A percentile compares a stretch with the other conserved stretches of the same genome.
Evolutionary conservation across 2,797 vertebrate species (phyloP).

Genomic region (Merluccius polli): DNA sequence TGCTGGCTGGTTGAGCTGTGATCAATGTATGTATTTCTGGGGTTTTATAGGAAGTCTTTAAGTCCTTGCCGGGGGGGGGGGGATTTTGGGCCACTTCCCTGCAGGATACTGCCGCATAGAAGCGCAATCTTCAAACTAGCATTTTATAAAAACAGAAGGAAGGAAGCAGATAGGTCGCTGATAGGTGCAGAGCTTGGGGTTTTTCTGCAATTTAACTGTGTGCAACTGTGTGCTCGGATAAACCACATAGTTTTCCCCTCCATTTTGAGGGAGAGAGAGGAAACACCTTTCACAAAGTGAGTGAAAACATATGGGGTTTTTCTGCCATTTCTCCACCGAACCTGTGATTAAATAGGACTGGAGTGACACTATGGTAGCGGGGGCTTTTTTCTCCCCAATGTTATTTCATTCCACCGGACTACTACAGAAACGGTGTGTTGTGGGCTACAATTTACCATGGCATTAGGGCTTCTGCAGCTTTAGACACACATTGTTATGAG

Average conservation of each 20-base stretch:
- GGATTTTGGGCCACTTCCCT: constrained; percentile 52
- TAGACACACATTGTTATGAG: constrained; percentile 46
- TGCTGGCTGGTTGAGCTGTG: constrained; percentile 44
- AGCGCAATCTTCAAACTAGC: constrained; percentile 27
- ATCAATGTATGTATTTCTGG: constrained; percentile 65
- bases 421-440: constrained; percentile 8
- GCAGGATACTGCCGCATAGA: constrained; percentile 45
- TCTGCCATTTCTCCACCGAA: constrained; percentile 43
- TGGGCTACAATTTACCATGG: constrained; percentile 23
- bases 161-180: constrained; percentile 29
- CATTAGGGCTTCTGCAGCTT: constrained; percentile 32
- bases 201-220: constrained; percentile 63
- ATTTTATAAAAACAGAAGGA: constrained; percentile 43
- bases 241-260: constrained; percentile 45
- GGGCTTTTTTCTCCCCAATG: constrained; percentile 23
- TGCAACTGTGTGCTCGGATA: constrained; percentile 50
- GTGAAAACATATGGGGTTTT: constrained; percentile 41
- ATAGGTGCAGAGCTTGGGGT: constrained; percentile 44
- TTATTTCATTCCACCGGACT: constrained; percentile 13
- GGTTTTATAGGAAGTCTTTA: constrained; percentile 60
- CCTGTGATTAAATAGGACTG: constrained; percentile 39
- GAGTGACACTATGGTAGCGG: constrained; percentile 4
- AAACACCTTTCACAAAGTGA: constrained; percentile 47
- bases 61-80: constrained; percentile 51
- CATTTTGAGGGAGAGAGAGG: constrained; percentile 36